Percentiles rank a stretch among this genome's conserved stretches.
Evolutionary conservation across 2,888 invertebrate species (phyloP).

Genomic region (Epirrita christyi): DNA sequence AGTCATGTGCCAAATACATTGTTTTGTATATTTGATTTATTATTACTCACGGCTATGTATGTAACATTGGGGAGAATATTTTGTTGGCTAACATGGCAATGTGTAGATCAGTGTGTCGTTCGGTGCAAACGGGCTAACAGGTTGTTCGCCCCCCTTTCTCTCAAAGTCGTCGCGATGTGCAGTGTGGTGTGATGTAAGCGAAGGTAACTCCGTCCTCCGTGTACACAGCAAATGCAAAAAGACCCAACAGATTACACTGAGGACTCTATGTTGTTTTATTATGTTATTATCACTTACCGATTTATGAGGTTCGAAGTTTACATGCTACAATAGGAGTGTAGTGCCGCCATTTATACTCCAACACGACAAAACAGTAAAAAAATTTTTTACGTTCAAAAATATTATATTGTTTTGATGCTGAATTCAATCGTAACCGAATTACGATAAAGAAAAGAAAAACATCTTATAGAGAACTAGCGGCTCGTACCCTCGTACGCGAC

Average conservation of each 20-base stretch:
- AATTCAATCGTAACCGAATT: no score
- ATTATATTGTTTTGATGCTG: no score
- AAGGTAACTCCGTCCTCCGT: conserved; percentile 58
- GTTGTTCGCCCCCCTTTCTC: conserved; percentile 57
- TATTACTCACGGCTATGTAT: no score
- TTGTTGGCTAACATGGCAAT: conserved; percentile 28
- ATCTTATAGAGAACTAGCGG: no score
- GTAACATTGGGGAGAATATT: no score
- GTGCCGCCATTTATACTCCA: no score
- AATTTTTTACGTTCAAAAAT: no score
- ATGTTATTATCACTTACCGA: conserved; percentile 10
- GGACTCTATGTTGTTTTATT: conserved; percentile 20
- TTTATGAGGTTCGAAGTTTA: background rate
- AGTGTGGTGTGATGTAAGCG: conserved; percentile 55
- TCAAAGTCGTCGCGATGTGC: conserved; percentile 47
- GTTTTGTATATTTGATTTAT: no score
- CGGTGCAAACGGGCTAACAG: conserved; percentile 40
- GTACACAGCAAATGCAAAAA: conserved; percentile 64
- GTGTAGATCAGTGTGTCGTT: conserved; percentile 44
- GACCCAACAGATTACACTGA: conserved; percentile 57
- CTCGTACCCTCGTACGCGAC: no score
- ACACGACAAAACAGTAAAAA: no score
- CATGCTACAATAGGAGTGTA: background rate
- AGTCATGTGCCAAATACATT: background rate
- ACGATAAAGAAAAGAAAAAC: no score